Evolutionary conservation across 2,888 invertebrate species (phyloP).

Genomic region (Frankliniella fusca): DNA sequence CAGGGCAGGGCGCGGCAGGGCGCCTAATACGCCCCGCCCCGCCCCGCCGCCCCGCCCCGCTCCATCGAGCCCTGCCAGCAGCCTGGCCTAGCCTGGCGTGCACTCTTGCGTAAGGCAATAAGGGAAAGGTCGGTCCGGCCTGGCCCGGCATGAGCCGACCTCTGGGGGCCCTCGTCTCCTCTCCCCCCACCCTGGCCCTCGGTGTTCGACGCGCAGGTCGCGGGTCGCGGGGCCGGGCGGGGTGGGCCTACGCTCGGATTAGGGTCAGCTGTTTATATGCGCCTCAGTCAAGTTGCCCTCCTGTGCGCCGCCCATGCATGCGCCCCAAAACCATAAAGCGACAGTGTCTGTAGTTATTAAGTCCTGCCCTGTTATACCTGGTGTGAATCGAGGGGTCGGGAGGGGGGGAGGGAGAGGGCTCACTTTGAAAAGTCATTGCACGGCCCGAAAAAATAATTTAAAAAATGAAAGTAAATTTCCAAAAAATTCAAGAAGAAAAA

Average conservation of each 20-base stretch:
- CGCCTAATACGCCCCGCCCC: background rate
- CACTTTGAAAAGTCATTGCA: too few species aligned
- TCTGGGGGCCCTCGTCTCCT: background rate
- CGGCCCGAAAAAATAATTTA: too few species aligned
- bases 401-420: too few species aligned
- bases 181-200: background rate
- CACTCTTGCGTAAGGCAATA: background rate
- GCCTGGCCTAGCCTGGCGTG: background rate
- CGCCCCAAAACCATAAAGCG: too few species aligned
- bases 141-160: background rate
- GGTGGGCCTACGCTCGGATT: background rate
- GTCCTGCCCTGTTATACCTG: too few species aligned
- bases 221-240: background rate
- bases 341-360: too few species aligned
- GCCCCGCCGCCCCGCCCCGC: background rate
- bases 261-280: background rate
- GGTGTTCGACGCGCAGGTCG: background rate
- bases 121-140: background rate
- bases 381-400: too few species aligned
- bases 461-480: too few species aligned
- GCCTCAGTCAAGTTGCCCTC: too few species aligned
- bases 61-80: background rate
- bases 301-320: too few species aligned
- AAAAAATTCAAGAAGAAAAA: too few species aligned
- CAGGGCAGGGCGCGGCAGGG: background rate